phyloP scores from a whole-genome alignment of 2,888 invertebrate genomes.

The Ceramica pisi region DNA sequence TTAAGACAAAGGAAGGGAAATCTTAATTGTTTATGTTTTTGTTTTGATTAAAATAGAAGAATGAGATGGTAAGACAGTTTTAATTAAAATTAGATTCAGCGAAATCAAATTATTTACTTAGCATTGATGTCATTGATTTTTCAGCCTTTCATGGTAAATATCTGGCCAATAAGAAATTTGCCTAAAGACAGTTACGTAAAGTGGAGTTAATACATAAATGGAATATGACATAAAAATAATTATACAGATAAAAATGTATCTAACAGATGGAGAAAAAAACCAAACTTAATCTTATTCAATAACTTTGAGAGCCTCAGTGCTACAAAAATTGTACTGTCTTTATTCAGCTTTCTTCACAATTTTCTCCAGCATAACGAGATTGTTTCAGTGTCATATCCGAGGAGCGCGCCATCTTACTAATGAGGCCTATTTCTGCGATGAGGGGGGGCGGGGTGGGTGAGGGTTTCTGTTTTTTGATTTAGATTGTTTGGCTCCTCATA shows the following conservation, averaged over 20 bases:
- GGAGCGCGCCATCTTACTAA: constrained; percentile 34
- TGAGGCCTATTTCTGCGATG: constrained; percentile 52
- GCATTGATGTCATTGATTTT: no score
- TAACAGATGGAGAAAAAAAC: not conserved
- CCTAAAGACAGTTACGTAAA: no score
- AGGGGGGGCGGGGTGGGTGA: no score
- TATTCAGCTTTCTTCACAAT: constrained; percentile 35
- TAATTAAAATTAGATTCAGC: not conserved
- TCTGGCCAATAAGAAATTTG: no score
- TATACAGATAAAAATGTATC: not conserved
- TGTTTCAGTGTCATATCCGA: constrained; percentile 25
- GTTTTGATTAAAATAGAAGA: not conserved
- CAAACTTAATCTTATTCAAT: not conserved
- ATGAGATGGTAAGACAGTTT: not conserved
- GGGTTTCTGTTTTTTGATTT: no score
- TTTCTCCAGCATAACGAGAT: constrained; percentile 41
- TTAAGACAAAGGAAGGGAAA: not conserved
- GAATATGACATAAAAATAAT: not conserved
- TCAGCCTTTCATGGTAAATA: no score
- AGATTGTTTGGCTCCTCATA: no score
- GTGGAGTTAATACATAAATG: no score
- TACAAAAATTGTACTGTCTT: constrained; percentile 22
- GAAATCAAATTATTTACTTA: not conserved
- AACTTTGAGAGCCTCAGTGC: constrained; percentile 35
- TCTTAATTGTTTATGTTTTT: constrained; percentile 5